phyloP scores from a whole-genome alignment of 2,113 vertebrate species.

The Pomatorhinus ruficollis region DNA sequence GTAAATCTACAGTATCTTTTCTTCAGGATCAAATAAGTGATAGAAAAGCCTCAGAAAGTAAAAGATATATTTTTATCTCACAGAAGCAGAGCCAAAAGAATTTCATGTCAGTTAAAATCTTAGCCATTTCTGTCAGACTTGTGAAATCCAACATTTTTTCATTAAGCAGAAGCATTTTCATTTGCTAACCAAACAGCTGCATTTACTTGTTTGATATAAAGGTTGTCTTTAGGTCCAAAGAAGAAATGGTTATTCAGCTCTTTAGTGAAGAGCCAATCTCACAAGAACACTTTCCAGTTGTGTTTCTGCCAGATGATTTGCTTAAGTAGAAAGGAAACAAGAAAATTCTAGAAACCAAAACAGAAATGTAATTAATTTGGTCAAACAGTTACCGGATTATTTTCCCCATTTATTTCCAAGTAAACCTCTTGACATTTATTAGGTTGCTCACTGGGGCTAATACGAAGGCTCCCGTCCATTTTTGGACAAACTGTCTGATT shows the following conservation, averaged over 20 bases:
- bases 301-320: neutral
- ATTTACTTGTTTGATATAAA: neutral
- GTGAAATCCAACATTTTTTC: neutral
- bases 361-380: neutral
- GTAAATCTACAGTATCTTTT: constrained; percentile 38
- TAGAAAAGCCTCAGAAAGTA: constrained; percentile 28
- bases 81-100: neutral
- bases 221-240: neutral
- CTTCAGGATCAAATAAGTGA: constrained; percentile 5
- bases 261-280: neutral
- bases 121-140: neutral
- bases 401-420: neutral
- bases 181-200: neutral
- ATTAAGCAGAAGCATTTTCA: neutral
- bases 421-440: neutral
- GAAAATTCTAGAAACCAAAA: neutral
- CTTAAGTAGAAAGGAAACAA: neutral
- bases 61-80: constrained; percentile 17
- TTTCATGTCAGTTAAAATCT: neutral
- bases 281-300: neutral
- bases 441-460: neutral
- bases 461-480: neutral
- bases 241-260: neutral
- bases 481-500: neutral
- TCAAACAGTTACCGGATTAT: neutral